A percentile compares a stretch with the other conserved stretches of the same genome.
Conservation (phyloP, 2,113 vertebrate species). For the Phocoena phocoena region DNA sequence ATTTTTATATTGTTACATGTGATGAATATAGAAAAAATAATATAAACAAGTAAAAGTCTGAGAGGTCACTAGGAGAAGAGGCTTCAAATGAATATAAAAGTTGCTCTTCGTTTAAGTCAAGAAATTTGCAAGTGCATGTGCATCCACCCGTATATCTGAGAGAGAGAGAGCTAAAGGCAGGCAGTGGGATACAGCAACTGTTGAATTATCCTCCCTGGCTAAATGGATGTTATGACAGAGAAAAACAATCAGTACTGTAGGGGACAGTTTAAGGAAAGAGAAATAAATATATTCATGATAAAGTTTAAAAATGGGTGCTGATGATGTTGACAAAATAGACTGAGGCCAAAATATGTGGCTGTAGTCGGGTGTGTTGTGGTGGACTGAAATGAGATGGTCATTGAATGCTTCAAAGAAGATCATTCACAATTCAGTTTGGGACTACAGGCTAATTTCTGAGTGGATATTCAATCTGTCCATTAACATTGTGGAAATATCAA, state of each 20-base stretch:
- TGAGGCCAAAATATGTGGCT: not conserved
- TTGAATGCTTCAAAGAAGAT: not conserved
- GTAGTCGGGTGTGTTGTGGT: not conserved
- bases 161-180: not conserved
- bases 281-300: not conserved
- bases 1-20: not conserved
- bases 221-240: not conserved
- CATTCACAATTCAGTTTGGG: not conserved
- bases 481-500: not conserved
- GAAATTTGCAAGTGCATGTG: not conserved
- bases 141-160: rapidly evolving
- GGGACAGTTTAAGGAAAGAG: not conserved
- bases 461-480: not conserved
- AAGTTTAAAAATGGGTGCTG: not conserved
- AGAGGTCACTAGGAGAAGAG: not conserved
- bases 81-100: not conserved
- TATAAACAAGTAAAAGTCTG: not conserved
- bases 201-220: not conserved
- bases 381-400: not conserved
- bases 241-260: not conserved
- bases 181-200: too few relatives aligned
- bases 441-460: not conserved
- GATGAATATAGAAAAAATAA: not conserved
- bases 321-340: not conserved
- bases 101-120: not conserved